Base-by-base conservation (phyloP, 2,888 invertebrate genomes). In the Mesorhabditis sp. region DNA sequence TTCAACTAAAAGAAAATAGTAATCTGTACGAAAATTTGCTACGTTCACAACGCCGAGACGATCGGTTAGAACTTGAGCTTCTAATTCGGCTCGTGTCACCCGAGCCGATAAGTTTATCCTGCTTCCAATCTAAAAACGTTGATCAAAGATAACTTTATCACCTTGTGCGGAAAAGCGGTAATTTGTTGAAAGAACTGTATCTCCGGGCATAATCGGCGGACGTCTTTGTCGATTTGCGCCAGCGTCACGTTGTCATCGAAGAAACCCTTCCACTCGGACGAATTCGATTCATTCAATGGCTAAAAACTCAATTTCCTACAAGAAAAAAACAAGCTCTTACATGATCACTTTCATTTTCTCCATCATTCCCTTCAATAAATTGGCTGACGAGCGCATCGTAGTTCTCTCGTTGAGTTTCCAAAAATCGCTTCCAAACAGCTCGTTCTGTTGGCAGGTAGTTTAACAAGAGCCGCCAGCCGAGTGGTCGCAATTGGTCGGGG, bases 231-330 rank as follows among this genome's bases (percentile, higher is more conserved):
- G 82, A 98, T 97, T 89, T 98, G 98, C 63, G 95, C 87, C 62
- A 98, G 88, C 72, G 96, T 94, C 88, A 97, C 95, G 87, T 98
- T 98, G 87, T 98, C 97, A 86, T 92, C 93, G 87, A 98, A 98
- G 87, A 92, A 97, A 4, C 91, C 92, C 82, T 92, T 92, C 98
- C 98, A 98, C 66, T 93, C 92, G 86, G 95, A 95, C 79, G 93
- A 92, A 0, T 96, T 95, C 82, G 92, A 93, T n/a, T 92, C 91
- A 86, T 93, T 95, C 67, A 98, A 88, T 0, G 97, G 98, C 90
- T 98, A 93, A 87, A 83, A 75, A 15, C 66, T 50, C 67, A 50
- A 70, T 66, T 67, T 68, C 68, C 67, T 41, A n/a, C 65, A 65
- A 45, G 65, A 70, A 45, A 67, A 65, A 67, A 67, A 67, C 65